These are phyloP conservation scores for Actias luna DNA, from an alignment of 2,888 invertebrate genomes.

Conservation along the genomic window DNA sequence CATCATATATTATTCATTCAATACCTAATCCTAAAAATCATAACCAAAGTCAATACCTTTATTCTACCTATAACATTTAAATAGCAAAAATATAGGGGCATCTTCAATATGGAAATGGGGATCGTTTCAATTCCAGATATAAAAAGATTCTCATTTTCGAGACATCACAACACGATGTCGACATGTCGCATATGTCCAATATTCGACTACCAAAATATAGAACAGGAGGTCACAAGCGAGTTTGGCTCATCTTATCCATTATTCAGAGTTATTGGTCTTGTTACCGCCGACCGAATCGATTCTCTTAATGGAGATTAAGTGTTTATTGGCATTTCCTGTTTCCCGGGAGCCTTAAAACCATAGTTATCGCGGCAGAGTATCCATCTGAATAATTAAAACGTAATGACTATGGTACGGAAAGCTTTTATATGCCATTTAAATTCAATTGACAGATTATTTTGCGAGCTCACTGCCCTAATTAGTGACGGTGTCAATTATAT, in stretches of 20 bases:
- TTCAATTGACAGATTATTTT: background rate
- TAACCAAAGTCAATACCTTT: background rate
- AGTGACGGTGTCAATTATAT: background rate
- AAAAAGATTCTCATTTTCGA: constrained; percentile 24
- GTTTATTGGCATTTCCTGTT: constrained; percentile 52
- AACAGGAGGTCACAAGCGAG: constrained; percentile 48
- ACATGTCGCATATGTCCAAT: constrained; percentile 14
- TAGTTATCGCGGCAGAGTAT: background rate
- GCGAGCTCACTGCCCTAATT: background rate
- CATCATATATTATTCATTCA: too few relatives aligned
- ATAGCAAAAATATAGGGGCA: background rate
- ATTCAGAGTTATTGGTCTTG: constrained; percentile 53
- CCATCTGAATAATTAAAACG: constrained; percentile 5
- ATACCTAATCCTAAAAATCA: background rate
- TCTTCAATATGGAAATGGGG: background rate
- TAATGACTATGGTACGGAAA: background rate
- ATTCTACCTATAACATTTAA: background rate
- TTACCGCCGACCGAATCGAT: constrained; percentile 45
- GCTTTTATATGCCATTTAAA: constrained; percentile 1
- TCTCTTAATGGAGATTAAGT: constrained; percentile 60
- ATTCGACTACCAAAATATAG: constrained; percentile 38
- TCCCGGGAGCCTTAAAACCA: constrained; percentile 18
- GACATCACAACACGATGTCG: background rate
- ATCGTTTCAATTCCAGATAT: background rate
- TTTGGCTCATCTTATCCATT: constrained; percentile 53